Conservation (phyloP, 2,113 vertebrate species). For the Parus major region DNA sequence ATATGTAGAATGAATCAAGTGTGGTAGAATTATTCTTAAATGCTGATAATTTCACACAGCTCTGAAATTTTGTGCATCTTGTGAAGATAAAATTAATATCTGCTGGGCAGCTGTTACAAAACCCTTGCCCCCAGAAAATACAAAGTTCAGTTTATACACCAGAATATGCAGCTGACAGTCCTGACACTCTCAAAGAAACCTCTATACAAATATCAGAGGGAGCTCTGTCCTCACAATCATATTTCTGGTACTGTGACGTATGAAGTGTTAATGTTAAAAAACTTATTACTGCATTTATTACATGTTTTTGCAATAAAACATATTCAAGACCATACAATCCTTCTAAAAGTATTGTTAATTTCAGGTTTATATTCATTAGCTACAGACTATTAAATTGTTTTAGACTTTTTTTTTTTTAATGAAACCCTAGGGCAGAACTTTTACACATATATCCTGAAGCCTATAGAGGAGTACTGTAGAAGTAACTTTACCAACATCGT, state of each 20-base stretch:
- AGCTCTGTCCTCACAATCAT: neutral
- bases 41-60: neutral
- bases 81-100: neutral
- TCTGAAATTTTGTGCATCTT: neutral
- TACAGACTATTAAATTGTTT: neutral
- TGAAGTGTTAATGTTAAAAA: neutral
- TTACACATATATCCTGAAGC: neutral
- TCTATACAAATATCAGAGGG: neutral
- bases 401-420: neutral
- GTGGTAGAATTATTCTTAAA: neutral
- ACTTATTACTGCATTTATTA: neutral
- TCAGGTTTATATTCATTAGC: neutral
- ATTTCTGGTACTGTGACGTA: neutral
- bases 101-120: neutral
- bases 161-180: neutral
- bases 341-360: neutral
- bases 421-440: neutral
- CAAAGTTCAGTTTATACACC: neutral
- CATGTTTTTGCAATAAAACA: neutral
- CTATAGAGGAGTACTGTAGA: neutral
- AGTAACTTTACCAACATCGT: neutral
- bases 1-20: neutral
- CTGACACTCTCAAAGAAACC: neutral
- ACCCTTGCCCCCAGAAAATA: rapidly evolving
- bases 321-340: neutral